A percentile compares a stretch with the other conserved stretches of the same genome.
Evolutionary conservation across 2,113 vertebrate species (phyloP).

Genomic region (Carassius carassius): DNA sequence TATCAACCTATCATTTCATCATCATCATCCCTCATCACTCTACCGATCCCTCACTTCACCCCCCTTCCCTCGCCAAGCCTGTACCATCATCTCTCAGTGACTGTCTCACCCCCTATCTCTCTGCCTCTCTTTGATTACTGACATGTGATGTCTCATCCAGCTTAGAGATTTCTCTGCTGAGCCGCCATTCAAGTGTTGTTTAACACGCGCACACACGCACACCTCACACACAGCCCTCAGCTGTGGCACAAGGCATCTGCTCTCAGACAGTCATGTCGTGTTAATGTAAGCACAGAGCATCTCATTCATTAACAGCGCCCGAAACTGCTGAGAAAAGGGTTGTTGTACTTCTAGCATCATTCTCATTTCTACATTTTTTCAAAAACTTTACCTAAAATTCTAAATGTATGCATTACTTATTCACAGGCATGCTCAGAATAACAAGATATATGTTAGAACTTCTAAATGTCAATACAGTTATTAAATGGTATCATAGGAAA

Average conservation of each 20-base stretch:
- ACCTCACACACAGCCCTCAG: slow-evolving; percentile 12
- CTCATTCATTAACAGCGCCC: slow-evolving; percentile 28
- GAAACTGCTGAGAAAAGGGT: slow-evolving; percentile 6
- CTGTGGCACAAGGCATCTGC: slow-evolving; percentile 45
- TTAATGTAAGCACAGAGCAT: slow-evolving; percentile 32
- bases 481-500: not conserved
- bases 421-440: not conserved
- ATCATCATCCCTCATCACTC: not conserved
- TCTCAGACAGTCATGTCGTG: slow-evolving; percentile 28
- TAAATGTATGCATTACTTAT: not conserved
- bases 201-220: not conserved
- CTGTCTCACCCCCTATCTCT: slow-evolving; percentile 39
- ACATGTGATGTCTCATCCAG: slow-evolving; percentile 43
- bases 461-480: not conserved
- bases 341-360: not conserved
- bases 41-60: slow-evolving; percentile 1
- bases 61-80: slow-evolving; percentile 7
- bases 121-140: slow-evolving; percentile 52
- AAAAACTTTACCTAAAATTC: not conserved
- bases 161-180: slow-evolving; percentile 40
- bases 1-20: slow-evolving; percentile 49
- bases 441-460: not conserved
- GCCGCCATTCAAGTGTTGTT: slow-evolving; percentile 2
- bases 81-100: slow-evolving; percentile 30
- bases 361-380: not conserved